Evolutionary conservation across 2,888 invertebrate species (phyloP), one percentile per base, ranked within the genome.

Genomic region (Melikaiella ostensackeni): DNA sequence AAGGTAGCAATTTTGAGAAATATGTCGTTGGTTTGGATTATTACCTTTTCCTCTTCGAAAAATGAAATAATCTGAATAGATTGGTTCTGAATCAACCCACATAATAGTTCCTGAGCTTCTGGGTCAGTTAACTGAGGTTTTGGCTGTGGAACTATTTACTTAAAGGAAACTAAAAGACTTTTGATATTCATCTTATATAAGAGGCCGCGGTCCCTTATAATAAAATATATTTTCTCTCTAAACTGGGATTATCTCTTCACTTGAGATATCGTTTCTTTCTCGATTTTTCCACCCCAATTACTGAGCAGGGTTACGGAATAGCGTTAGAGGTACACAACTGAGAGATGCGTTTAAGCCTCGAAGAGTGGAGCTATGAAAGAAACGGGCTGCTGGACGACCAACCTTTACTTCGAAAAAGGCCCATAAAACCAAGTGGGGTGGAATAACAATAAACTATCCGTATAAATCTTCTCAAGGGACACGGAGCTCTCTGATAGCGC

Each of bases 371-470:
- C 81, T 79, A 78, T 81, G 83, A 85, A 83, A 84, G 85, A 84
- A 84, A 83, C 80, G 77, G 78, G 63, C 78, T 76, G 80, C 80
- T 76, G 84, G 82, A 82, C 84, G 83, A 83, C 76, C 78, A 77
- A 81, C 76, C 84, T 81, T 80, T 80, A 79, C 77, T 79, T 83
- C 78, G 81, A 86, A 84, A 83, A 84, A 84, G 87, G 83, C 84
- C 88, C 88, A 88, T 89, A 88, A 89, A 89, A 89, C 86, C 87
- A 88, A 89, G 89, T 88, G 87, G 87, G 85, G 87, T 84, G 86
- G 88, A 89, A 89, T 89, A 89, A 89, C 89, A 89, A 89, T 89
- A 88, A 89, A 88, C 89, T 87, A 89, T 89, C 87, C 85, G 81
- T 84, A 89, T 89, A 89, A 89, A 89, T 89, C 89, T 87, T 85